A percentile compares a stretch with the other conserved stretches of the same genome.
phyloP scores from a whole-genome alignment of 2,797 vertebrate species.

The Parotocinclus haroldoi region DNA sequence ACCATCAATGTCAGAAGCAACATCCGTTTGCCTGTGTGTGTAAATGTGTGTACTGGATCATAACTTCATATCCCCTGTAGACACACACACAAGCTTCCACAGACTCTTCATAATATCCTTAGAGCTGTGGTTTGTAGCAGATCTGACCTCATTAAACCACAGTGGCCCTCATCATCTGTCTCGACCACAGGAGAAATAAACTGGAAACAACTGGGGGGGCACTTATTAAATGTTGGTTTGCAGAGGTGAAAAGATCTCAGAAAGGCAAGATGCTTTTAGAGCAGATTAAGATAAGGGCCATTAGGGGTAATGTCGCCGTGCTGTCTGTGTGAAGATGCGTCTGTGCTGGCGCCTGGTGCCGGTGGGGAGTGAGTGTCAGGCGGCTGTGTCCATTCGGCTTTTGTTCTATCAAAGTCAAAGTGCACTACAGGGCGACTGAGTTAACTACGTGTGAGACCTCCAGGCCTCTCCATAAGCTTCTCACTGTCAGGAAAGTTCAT shows the following conservation, averaged over 20 bases:
- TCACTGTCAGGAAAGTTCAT: constrained; percentile 11
- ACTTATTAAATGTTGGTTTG: constrained; percentile 74
- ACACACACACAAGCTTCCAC: constrained; percentile 3
- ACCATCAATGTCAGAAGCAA: constrained; percentile 38
- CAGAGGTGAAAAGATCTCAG: constrained; percentile 79
- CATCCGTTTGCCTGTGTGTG: constrained; percentile 1
- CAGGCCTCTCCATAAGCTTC: constrained; percentile 29
- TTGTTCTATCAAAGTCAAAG: constrained; percentile 82
- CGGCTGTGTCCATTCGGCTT: constrained; percentile 68
- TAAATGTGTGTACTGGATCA: constrained; percentile 3
- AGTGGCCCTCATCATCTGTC: constrained; percentile 49
- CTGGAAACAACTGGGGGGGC: constrained; percentile 35
- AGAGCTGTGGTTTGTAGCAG: constrained; percentile 56
- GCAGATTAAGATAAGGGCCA: constrained; percentile 88
- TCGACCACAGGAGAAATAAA: constrained; percentile 38
- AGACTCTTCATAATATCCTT: constrained; percentile 28
- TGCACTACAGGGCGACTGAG: constrained; percentile 57
- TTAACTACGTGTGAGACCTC: constrained; percentile 57
- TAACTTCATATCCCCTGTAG: constrained; percentile 8
- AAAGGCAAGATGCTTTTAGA: constrained; percentile 90
- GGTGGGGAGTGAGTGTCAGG: constrained; percentile 40
- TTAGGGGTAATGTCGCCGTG: constrained; percentile 81
- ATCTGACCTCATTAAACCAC: constrained; percentile 62
- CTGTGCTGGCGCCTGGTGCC: constrained; percentile 74
- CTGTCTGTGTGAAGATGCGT: constrained; percentile 86